Base-by-base conservation (phyloP, 2,113 vertebrate species). In the Lophotis ruficrista region DNA sequence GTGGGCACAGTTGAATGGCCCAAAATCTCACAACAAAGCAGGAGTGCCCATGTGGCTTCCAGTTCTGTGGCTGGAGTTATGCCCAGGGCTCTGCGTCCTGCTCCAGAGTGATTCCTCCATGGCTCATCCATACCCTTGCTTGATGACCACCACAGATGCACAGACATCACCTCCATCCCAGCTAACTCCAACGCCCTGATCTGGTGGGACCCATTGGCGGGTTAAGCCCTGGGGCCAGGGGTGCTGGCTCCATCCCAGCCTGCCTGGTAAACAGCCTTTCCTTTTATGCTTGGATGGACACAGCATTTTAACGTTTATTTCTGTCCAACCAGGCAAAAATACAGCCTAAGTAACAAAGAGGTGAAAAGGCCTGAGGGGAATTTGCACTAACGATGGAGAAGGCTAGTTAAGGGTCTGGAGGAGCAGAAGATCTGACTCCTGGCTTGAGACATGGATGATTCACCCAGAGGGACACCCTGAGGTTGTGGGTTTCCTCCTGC, bases 271-370 rank as follows among this genome's bases (percentile, higher is more conserved):
- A 4, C n/a, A 89, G 17, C 24, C 30, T 69, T 93, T 82, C 25
- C 38, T 73, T 92, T 61, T 66, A 33, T 82, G 53, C 35, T 83
- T 89, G 79, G 72, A 5, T 14, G 14, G 66, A 48, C 57, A 24
- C 24, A 51, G 58, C 45, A 30, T 91, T 84, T 70, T 61, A 69
- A 53, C 50, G 22, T 57, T 48, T 54, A 24, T 60, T 81, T 90
- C n/a, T 77, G 68, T 77, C 79, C 69, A 91, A 54, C 25, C 54
- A 84, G 56, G 79, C 71, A 50, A 96, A 94, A 94, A 61, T 92
- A 65, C 38, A 37, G 25, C 33, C 66, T 60, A 37, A 22, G 69
- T 89, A 93, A 66, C 31, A 80, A 62, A 73, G 43, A 77, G 31
- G 41, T 83, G 68, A 87, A 83, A 90, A 76, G 14, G 28, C 56